Evolutionary conservation across 2,888 invertebrate genomes (phyloP).

Genomic region (Argyra leucocephala): DNA sequence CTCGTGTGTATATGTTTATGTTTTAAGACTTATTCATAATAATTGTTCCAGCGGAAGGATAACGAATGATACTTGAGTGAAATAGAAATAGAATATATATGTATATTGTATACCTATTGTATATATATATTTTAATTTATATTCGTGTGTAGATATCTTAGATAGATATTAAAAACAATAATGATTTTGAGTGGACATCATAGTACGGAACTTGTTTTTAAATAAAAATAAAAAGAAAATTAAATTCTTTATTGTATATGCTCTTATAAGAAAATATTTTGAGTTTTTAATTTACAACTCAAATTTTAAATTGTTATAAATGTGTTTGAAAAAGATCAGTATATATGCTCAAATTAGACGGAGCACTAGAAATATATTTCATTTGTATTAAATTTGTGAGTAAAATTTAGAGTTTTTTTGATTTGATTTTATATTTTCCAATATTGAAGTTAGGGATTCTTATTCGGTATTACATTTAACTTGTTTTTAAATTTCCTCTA

Average conservation of each 20-base stretch:
- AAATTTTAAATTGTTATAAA: no score
- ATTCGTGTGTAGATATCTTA: background rate
- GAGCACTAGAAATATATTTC: no score
- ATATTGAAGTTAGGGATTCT: no score
- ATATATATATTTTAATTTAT: no score
- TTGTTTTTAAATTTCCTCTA: no score
- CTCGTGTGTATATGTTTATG: background rate
- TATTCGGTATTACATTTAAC: no score
- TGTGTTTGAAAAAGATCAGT: no score
- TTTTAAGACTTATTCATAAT: conserved; percentile 6
- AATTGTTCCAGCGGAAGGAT: background rate
- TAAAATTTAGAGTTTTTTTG: no score
- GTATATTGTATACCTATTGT: background rate
- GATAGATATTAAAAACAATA: background rate
- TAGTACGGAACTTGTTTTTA: background rate
- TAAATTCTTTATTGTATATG: background rate
- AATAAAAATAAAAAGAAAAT: background rate
- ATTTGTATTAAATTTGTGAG: no score
- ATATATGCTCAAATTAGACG: no score
- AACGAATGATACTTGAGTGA: background rate
- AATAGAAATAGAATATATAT: background rate
- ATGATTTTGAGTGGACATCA: background rate
- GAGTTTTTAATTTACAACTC: no score
- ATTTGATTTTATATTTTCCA: no score
- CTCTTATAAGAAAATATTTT: background rate